phyloP scores from a whole-genome alignment of 2,797 vertebrate genomes.

The Sebastes itinus region DNA sequence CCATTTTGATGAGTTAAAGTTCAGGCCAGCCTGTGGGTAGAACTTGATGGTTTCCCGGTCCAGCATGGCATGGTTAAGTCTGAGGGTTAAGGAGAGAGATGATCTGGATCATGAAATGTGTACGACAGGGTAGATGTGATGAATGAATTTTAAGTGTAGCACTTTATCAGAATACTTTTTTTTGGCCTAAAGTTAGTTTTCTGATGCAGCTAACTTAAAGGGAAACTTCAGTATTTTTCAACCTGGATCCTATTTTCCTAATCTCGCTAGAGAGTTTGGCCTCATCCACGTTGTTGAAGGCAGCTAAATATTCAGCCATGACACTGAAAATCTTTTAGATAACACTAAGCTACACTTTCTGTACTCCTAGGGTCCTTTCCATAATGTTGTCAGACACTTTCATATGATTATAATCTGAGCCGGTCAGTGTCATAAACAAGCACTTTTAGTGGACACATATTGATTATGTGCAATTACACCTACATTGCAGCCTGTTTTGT shows the following conservation, averaged over 20 bases:
- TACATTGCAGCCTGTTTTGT: background rate
- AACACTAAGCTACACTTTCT: background rate
- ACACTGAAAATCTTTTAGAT: background rate
- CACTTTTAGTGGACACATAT: background rate
- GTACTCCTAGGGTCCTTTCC: too few relatives aligned
- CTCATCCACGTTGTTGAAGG: background rate
- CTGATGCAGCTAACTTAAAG: background rate
- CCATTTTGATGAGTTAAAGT: conserved; percentile 67
- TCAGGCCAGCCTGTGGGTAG: conserved; percentile 54
- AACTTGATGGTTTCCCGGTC: conserved; percentile 42
- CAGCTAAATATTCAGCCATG: background rate
- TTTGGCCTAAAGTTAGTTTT: conserved; percentile 17
- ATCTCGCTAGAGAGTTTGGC: background rate
- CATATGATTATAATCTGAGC: too few relatives aligned
- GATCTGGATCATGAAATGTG: conserved; percentile 49
- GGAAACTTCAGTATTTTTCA: background rate
- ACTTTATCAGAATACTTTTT: conserved; percentile 7
- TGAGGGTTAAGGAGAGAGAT: conserved; percentile 37
- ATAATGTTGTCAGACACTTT: background rate
- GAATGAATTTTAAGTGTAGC: conserved; percentile 34
- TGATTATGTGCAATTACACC: background rate
- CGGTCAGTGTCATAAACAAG: background rate
- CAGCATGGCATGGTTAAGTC: conserved; percentile 29
- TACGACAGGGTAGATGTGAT: background rate
- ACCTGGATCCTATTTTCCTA: background rate